Base-by-base conservation (phyloP, 1,140 invertebrate species). In the Aleiodes sp. region DNA sequence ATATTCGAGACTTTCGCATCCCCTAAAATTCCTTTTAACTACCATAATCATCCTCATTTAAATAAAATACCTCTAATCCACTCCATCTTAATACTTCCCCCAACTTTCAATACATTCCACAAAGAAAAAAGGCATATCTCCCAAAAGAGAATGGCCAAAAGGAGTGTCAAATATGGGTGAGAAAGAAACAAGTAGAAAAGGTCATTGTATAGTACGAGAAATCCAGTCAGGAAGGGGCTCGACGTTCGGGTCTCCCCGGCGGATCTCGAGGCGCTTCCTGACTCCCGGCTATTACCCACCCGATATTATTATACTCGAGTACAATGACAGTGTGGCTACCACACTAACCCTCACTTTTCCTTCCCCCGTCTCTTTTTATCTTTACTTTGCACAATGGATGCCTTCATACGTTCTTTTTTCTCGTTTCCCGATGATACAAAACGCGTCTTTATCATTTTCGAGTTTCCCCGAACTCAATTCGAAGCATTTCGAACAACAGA, bases 381-480 rank as follows among this genome's bases (percentile, higher is more conserved):
- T 8, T 33, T 0, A 56, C 19, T 16, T 16, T 21, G 8, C 21
- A 12, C 65, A 37, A 28, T 63, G 21, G n/a, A n/a, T n/a, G n/a
- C n/a, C n/a, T n/a, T n/a, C n/a, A n/a, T n/a, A n/a, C n/a, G n/a
- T 19, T 12, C 21, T 6, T 52, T 52, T 52, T 52, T 70, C 46
- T 39, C 68, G 43, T 60, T 60, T 60, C 39, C 7, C 65, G 72
- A 78, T 80, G 82, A 82, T 78, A 78, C 76, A 82, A 82, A 82
- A 80, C 80, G 68, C 73, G 80, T 84, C 81, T 81, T 75, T 73
- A 76, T 75, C 80, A 81, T 84, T 84, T 81, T 76, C 76, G 70
- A 78, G 75, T 83, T 84, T 80, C 83, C 83, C 83, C 84, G 24
- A 24, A 26, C 39, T 16, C n/a, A 43, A 43, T 43, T 24, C 16